Percentiles rank a stretch among this genome's conserved stretches.
Conservation (phyloP, 2,113 vertebrate species). For the Romanogobio albipinnatus region DNA sequence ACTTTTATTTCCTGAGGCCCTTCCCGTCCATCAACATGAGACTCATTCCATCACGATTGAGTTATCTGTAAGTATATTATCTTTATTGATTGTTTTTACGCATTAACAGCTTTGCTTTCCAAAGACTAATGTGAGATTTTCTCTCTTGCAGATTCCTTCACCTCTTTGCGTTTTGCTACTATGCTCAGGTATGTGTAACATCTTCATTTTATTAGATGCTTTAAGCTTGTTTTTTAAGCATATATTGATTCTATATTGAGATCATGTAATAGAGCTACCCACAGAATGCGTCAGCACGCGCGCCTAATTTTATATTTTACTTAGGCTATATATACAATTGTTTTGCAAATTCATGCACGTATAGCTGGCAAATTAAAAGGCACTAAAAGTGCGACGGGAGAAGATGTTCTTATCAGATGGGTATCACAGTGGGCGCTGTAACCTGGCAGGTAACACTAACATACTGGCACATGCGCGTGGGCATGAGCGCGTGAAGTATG, state of each 20-base stretch:
- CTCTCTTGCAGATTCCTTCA: constrained; percentile 85
- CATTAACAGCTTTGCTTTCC: neutral
- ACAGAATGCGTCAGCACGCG: neutral
- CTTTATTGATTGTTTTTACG: neutral
- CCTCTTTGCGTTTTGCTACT: constrained; percentile 90
- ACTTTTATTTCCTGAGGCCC: constrained; percentile 38
- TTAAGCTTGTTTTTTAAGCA: neutral
- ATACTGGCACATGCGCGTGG: constrained; percentile 61
- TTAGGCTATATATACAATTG: neutral
- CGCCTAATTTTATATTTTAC: neutral
- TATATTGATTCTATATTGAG: too few relatives aligned
- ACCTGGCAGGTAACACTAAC: constrained; percentile 59
- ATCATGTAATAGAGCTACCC: neutral
- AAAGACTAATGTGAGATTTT: constrained; percentile 28
- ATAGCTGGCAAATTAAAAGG: constrained; percentile 33
- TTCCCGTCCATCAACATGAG: constrained; percentile 70
- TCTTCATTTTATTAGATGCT: neutral
- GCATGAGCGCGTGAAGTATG: constrained; percentile 57
- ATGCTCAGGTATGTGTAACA: constrained; percentile 87
- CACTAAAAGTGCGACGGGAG: constrained; percentile 49
- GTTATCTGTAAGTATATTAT: constrained; percentile 76
- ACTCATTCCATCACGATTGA: constrained; percentile 67
- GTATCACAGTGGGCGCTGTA: constrained; percentile 66
- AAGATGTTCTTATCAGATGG: constrained; percentile 65
- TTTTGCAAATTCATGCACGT: neutral